Conservation (phyloP, 2,888 invertebrate genomes). For the Xylocampa areola region DNA sequence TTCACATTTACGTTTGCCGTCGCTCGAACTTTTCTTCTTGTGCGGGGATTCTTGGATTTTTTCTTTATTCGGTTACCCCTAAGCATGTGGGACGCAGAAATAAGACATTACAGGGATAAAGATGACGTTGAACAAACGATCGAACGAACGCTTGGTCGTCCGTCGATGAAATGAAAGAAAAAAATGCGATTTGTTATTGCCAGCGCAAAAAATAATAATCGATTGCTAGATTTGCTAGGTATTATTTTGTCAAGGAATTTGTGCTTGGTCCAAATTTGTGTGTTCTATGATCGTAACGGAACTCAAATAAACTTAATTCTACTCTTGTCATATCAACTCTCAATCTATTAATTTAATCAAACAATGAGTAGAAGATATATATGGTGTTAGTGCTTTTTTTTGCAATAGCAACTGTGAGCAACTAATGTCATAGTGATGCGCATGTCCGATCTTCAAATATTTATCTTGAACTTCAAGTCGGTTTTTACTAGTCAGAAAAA, state of each 20-base stretch:
- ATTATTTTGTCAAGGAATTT: too few relatives aligned
- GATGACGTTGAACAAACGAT: conserved; percentile 87
- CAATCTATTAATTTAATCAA: too few relatives aligned
- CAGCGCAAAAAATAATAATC: conserved; percentile 48
- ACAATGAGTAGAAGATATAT: too few relatives aligned
- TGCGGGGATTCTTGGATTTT: conserved; percentile 85
- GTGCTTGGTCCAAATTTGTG: too few relatives aligned
- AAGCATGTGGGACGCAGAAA: conserved; percentile 87
- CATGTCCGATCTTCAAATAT: neutral
- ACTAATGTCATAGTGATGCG: neutral
- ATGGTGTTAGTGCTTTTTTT: too few relatives aligned
- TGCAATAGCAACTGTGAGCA: conserved; percentile 13
- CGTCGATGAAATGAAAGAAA: conserved; percentile 80
- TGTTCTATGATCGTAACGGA: too few relatives aligned
- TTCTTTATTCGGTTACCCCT: conserved; percentile 85
- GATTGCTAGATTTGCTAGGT: conserved; percentile 1
- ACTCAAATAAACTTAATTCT: too few relatives aligned
- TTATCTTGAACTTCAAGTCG: too few relatives aligned
- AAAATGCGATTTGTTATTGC: conserved; percentile 54
- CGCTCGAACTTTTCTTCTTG: conserved; percentile 83
- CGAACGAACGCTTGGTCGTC: conserved; percentile 83
- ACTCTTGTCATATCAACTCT: too few relatives aligned
- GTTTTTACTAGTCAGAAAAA: too few relatives aligned
- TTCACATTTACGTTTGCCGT: conserved; percentile 81
- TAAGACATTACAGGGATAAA: conserved; percentile 84